Evolutionary conservation across 2,113 vertebrate genomes (phyloP).

Genomic region (Anguilla rostrata): DNA sequence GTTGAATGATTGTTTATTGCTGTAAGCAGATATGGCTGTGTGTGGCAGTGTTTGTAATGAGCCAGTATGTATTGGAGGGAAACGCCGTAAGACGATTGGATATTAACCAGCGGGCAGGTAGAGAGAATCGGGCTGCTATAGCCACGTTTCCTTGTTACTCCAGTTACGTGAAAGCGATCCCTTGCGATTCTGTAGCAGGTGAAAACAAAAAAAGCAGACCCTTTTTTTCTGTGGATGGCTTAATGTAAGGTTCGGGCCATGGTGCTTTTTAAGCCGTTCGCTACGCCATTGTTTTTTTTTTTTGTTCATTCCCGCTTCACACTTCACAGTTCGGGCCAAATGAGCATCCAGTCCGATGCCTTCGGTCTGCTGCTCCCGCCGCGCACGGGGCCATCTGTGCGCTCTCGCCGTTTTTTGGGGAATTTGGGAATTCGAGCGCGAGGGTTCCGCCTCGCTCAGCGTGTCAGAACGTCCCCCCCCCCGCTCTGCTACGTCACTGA

Average conservation of each 20-base stretch:
- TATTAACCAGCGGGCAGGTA: neutral
- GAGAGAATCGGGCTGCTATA: neutral
- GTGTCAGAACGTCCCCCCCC: neutral
- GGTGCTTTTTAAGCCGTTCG: neutral
- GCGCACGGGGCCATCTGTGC: neutral
- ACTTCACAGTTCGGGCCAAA: neutral
- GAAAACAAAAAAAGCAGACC: neutral
- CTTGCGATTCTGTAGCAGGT: neutral
- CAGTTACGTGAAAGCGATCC: neutral
- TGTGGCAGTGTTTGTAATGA: neutral
- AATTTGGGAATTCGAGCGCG: neutral
- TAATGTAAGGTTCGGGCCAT: neutral
- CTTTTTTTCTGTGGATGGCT: neutral
- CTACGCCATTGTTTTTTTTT: neutral
- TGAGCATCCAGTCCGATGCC: neutral
- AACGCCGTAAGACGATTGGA: neutral
- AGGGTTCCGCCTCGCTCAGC: neutral
- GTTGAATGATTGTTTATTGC: neutral
- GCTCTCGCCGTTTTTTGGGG: neutral
- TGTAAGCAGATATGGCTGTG: neutral
- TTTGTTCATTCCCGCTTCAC: neutral
- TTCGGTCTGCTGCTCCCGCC: neutral
- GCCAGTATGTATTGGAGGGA: neutral
- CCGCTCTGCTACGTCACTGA: neutral
- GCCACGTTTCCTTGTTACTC: neutral